Percentiles rank a stretch among this genome's conserved stretches.
phyloP scores from a whole-genome alignment of 2,797 vertebrate genomes.

The Coendou prehensilis region DNA sequence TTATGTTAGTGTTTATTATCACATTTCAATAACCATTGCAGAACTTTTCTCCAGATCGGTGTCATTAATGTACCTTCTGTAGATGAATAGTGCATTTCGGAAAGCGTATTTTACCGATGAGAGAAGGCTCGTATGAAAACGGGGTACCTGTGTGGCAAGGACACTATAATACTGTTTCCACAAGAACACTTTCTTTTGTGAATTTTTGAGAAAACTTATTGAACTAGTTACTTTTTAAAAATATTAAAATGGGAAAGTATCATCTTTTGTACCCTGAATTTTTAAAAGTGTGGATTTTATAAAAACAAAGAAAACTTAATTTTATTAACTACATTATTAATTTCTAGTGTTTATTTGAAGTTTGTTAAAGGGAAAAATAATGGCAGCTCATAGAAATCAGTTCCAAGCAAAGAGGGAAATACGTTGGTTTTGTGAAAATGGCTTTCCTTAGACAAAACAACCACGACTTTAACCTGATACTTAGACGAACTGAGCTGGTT shows the following conservation, averaged over 20 bases:
- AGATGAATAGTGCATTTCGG: constrained; percentile 24
- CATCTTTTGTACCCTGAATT: background rate
- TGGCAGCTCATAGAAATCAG: constrained; percentile 11
- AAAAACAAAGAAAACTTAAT: constrained; percentile 55
- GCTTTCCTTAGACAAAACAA: constrained; percentile 73
- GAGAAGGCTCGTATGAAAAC: constrained; percentile 17
- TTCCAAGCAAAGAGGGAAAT: constrained; percentile 38
- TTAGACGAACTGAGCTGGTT: constrained; percentile 69
- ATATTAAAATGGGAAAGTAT: constrained; percentile 56
- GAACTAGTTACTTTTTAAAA: constrained; percentile 31
- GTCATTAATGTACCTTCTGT: background rate
- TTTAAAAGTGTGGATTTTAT: constrained; percentile 54
- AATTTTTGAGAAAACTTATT: constrained; percentile 29
- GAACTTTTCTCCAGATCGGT: constrained; percentile 25
- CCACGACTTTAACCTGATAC: constrained; percentile 67
- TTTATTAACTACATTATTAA: constrained; percentile 54
- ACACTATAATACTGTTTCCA: constrained; percentile 15
- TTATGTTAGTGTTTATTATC: constrained; percentile 4
- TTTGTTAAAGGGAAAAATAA: constrained; percentile 57
- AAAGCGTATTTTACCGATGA: constrained; percentile 33
- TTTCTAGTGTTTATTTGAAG: constrained; percentile 58
- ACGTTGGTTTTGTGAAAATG: constrained; percentile 55
- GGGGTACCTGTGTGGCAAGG: background rate
- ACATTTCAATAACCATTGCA: constrained; percentile 39
- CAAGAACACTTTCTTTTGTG: constrained; percentile 55